Base-by-base conservation (phyloP, 2,888 invertebrate genomes). In the Rosalia funebris region DNA sequence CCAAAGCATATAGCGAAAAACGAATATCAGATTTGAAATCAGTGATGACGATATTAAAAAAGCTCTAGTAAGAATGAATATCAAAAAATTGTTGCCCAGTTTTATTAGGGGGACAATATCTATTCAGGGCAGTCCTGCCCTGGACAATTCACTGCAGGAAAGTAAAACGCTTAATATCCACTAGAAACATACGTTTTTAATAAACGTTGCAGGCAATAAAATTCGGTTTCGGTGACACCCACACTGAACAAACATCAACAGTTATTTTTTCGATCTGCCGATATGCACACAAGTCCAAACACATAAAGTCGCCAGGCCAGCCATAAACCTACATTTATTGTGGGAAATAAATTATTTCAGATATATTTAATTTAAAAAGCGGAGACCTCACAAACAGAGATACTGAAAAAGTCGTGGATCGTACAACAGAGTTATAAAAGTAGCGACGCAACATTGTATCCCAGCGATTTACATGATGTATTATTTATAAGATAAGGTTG, bases 401-500 rank as follows among this genome's bases (percentile, higher is more conserved):
- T 20, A 44, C 44, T 25, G 20, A 25, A 25, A 44, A 25, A 11
- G 44, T 1, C 12, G 44, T 7, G 25, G 25, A 44, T 44, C 20
- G 44, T 20, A 44, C 17, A 44, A 41, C 41, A 19, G 41, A 41
- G 44, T 44, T 25, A 25, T 44, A 44, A 44, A 44, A 44, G 44
- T 44, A 12, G 25, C 12, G 34, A 11, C 12, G 19, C 25, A 20
- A 44, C 44, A 44, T 44, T 44, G 44, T 44, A 44, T 11, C 44
- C 11, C 1, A 1, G 17, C 17, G 25, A 44, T 44, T 44, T 44
- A 44, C 25, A 44, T 45, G 34, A 39, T 61, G 42, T 57, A 61
- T 61, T 61, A 57, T 61, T 61, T 55, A 58, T 62, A 7, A 39
- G 17, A 2, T 15, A 14, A n/a, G 14, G 32, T 54, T 52, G 45